A percentile compares a stretch with the other conserved stretches of the same genome.
Conservation (phyloP, 1,140 invertebrate species). For the Rhyacophila brunnea region DNA sequence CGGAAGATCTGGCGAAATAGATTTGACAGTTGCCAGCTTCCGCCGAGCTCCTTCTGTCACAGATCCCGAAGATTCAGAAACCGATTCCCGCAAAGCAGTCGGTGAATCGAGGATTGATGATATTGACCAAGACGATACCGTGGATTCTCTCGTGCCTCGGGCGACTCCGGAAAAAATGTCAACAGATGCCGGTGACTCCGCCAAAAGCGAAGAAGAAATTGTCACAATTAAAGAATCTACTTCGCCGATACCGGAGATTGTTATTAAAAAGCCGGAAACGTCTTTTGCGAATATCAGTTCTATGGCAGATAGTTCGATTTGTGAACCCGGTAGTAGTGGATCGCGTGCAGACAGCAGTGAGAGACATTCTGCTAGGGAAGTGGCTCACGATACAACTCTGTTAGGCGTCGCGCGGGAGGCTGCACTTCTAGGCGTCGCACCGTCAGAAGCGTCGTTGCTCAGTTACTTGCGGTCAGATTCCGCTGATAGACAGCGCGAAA, state of each 20-base stretch:
- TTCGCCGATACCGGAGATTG: slow-evolving; percentile 34
- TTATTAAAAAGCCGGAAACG: slow-evolving; percentile 30
- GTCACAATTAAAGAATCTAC: slow-evolving; percentile 32
- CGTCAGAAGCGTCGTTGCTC: slow-evolving; percentile 62
- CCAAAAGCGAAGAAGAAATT: slow-evolving; percentile 38
- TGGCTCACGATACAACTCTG: slow-evolving; percentile 1
- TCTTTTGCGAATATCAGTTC: slow-evolving; percentile 53
- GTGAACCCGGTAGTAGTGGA: slow-evolving; percentile 45
- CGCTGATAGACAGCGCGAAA: slow-evolving; percentile 65
- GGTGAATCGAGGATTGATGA: slow-evolving; percentile 41
- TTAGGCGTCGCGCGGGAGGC: slow-evolving; percentile 34
- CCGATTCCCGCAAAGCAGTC: slow-evolving; percentile 32
- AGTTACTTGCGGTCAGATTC: slow-evolving; percentile 62
- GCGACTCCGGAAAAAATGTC: slow-evolving; percentile 11
- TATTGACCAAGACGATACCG: slow-evolving; percentile 67
- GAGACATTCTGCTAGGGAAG: not conserved
- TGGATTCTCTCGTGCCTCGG: slow-evolving; percentile 57
- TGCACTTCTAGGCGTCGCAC: slow-evolving; percentile 42
- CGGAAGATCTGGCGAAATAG: slow-evolving; percentile 53
- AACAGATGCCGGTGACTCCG: not conserved
- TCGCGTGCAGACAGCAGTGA: slow-evolving; percentile 24
- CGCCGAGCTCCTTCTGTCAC: slow-evolving; percentile 39
- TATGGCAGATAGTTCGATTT: slow-evolving; percentile 51
- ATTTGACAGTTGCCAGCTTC: slow-evolving; percentile 48
- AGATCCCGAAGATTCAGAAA: slow-evolving; percentile 41